Percentiles rank a stretch among this genome's conserved stretches.
These are phyloP conservation scores for Halocaridina rubra DNA, from an alignment of 2,888 invertebrate species.

Conservation along the genomic window DNA sequence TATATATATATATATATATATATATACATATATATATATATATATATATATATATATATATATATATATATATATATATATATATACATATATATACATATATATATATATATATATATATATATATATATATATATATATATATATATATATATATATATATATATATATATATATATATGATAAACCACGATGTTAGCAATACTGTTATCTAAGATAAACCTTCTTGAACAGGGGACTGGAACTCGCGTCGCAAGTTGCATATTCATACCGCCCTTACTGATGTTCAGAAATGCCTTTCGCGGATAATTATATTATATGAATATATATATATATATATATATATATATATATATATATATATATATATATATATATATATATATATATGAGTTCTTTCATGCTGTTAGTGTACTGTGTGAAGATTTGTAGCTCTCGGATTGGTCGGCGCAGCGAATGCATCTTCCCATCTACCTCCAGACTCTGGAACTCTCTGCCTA, in stretches of 20 bases:
- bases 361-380: conserved; percentile 6
- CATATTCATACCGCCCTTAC: too few relatives aligned
- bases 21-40: conserved; percentile 10
- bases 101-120: background rate
- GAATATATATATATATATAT: background rate
- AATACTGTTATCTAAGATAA: too few relatives aligned
- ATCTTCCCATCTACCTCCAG: too few relatives aligned
- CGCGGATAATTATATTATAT: background rate
- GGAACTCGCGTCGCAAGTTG: too few relatives aligned
- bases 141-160: background rate
- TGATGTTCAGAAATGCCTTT: background rate
- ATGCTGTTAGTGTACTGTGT: too few relatives aligned
- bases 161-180: background rate
- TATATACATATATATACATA: conserved; percentile 7
- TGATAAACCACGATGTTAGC: background rate
- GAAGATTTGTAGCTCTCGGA: too few relatives aligned
- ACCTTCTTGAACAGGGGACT: too few relatives aligned
- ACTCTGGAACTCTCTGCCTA: too few relatives aligned
- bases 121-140: background rate
- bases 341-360: background rate
- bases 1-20: background rate
- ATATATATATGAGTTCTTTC: background rate
- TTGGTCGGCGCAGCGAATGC: too few relatives aligned
- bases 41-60: background rate
- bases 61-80: background rate